Conservation (phyloP, 2,797 vertebrate genomes). For the Danionella dracula region DNA sequence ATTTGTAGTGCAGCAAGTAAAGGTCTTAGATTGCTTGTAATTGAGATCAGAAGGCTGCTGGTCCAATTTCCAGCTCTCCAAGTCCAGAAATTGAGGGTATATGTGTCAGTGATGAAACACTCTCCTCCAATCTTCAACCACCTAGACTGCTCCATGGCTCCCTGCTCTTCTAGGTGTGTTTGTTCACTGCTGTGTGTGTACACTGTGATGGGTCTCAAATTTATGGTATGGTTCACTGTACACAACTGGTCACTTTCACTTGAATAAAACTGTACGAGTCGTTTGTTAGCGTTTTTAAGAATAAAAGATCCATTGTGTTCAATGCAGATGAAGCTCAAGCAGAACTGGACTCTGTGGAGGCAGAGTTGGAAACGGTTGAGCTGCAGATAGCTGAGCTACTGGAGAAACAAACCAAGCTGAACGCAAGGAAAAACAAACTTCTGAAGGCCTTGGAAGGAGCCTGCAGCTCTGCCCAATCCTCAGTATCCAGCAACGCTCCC, state of each 20-base stretch:
- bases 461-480: conserved; percentile 53
- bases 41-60: too few species aligned
- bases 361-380: conserved; percentile 81
- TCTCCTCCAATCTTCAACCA: too few species aligned
- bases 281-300: background rate
- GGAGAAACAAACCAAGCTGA: conserved; percentile 79
- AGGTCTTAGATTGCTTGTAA: too few species aligned
- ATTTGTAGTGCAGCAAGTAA: too few species aligned
- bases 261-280: background rate
- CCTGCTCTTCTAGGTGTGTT: too few species aligned
- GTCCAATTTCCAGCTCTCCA: too few species aligned
- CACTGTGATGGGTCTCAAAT: too few species aligned
- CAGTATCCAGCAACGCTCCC: conserved; percentile 49
- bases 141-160: too few species aligned
- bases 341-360: conserved; percentile 77
- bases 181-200: too few species aligned
- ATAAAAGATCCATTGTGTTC: background rate
- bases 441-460: conserved; percentile 72
- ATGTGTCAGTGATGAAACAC: too few species aligned
- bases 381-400: conserved; percentile 83
- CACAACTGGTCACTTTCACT: background rate
- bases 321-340: conserved; percentile 70
- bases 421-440: conserved; percentile 68
- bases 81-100: too few species aligned
- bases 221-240: too few species aligned